Conservation (phyloP, 2,797 vertebrate species). For the Ctenopoma kingsleyae region DNA sequence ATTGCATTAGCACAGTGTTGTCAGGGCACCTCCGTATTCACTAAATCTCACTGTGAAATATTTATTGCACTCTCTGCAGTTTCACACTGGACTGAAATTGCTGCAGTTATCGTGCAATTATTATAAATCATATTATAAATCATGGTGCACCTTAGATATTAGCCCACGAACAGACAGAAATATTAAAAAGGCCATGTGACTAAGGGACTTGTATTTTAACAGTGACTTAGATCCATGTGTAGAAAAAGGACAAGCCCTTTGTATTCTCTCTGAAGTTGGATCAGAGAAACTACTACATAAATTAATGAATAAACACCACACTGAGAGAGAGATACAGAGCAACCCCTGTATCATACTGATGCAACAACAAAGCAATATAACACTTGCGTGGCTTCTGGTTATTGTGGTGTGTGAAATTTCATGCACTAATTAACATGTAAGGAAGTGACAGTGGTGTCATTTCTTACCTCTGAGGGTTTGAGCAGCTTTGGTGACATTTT, state of each 20-base stretch:
- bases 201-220: slow-evolving; percentile 50
- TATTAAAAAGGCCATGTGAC: slow-evolving; percentile 19
- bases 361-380: slow-evolving; percentile 87
- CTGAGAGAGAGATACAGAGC: slow-evolving; percentile 53
- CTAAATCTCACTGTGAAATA: slow-evolving; percentile 9
- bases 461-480: slow-evolving; percentile 49
- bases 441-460: slow-evolving; percentile 65
- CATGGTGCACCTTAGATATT: background rate
- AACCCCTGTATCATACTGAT: slow-evolving; percentile 81
- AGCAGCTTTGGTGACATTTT: slow-evolving; percentile 48
- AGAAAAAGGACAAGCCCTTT: slow-evolving; percentile 70
- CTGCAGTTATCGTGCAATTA: slow-evolving; percentile 20
- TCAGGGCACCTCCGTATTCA: slow-evolving; percentile 1
- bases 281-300: slow-evolving; percentile 84
- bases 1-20: background rate
- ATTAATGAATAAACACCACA: slow-evolving; percentile 84
- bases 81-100: slow-evolving; percentile 30
- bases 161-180: slow-evolving; percentile 8
- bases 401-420: slow-evolving; percentile 66
- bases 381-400: slow-evolving; percentile 66
- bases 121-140: slow-evolving; percentile 3
- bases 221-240: slow-evolving; percentile 53
- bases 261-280: slow-evolving; percentile 86
- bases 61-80: slow-evolving; percentile 32
- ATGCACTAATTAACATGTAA: slow-evolving; percentile 79